Evolutionary conservation across 2,888 invertebrate genomes (phyloP).

Genomic region (Tipula lateralis): DNA sequence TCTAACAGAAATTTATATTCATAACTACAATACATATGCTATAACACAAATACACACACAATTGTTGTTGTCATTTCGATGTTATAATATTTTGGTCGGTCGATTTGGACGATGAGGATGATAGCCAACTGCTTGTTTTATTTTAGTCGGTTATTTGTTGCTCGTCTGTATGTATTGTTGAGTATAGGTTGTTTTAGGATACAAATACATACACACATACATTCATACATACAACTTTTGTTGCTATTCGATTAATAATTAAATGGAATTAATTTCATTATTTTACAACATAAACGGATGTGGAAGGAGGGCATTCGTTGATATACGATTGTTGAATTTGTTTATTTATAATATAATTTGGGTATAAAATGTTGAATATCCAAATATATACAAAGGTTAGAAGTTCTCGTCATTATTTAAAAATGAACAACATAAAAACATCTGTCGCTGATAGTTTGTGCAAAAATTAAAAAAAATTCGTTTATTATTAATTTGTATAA

Average conservation of each 20-base stretch:
- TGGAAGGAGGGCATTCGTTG: background rate
- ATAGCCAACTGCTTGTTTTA: background rate
- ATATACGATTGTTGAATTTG: background rate
- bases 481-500: background rate
- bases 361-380: background rate
- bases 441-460: background rate
- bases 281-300: background rate
- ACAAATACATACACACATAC: too few relatives aligned
- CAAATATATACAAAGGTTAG: background rate
- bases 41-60: too few relatives aligned
- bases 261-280: background rate
- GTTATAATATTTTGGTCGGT: background rate
- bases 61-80: background rate
- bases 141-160: background rate
- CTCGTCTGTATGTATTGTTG: too few relatives aligned
- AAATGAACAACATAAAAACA: background rate
- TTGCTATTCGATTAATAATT: background rate
- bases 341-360: background rate
- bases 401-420: background rate
- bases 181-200: background rate
- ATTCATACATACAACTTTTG: too few relatives aligned
- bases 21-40: background rate
- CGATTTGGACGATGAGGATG: background rate
- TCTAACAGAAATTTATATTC: background rate
- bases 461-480: background rate